Evolutionary conservation across 1,140 invertebrate genomes (phyloP).

Genomic region (Archivesica marissinica): DNA sequence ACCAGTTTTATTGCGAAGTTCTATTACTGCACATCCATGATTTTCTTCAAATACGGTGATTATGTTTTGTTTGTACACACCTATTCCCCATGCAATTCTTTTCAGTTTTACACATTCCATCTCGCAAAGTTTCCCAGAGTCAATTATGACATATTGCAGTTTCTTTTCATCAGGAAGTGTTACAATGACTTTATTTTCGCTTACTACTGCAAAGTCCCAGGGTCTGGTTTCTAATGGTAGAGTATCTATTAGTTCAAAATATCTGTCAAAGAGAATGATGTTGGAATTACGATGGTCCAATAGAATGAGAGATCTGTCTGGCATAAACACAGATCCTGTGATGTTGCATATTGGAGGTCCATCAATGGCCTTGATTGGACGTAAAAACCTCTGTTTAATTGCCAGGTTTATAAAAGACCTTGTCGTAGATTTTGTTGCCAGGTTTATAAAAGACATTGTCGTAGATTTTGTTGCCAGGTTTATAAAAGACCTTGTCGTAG

Average conservation of each 20-base stretch:
- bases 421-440: neutral
- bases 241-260: neutral
- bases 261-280: neutral
- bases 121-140: neutral
- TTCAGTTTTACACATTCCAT: neutral
- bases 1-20: neutral
- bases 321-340: neutral
- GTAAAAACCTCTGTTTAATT: neutral
- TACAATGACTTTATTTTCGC: neutral
- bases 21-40: neutral
- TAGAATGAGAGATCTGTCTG: neutral
- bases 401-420: neutral
- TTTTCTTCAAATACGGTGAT: neutral
- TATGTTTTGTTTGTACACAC: neutral
- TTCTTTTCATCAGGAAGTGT: neutral
- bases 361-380: neutral
- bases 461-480: neutral
- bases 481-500: neutral
- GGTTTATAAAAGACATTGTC: neutral
- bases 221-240: neutral
- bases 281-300: neutral
- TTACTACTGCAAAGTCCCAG: neutral
- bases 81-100: neutral
- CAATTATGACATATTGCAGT: neutral
- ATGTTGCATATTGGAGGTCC: neutral